These are phyloP conservation scores for Hyaena hyaena DNA, from an alignment of 2,113 vertebrate genomes.

Conservation along the genomic window DNA sequence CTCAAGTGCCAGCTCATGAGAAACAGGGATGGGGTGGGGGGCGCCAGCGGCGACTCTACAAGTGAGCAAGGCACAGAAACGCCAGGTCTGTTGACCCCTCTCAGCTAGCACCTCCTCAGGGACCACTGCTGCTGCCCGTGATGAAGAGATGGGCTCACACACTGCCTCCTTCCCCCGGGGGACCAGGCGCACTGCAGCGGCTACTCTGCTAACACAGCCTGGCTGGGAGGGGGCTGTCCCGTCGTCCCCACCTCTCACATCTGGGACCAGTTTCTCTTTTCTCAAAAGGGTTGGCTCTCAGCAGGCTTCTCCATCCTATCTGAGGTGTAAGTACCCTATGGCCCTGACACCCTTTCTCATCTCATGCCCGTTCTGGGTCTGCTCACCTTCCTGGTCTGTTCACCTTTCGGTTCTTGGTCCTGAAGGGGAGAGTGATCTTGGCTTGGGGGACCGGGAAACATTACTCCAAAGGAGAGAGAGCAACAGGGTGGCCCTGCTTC, in stretches of 20 bases:
- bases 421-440: neutral
- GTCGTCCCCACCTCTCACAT: neutral
- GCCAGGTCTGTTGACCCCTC: neutral
- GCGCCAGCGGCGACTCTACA: neutral
- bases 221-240: neutral
- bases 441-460: neutral
- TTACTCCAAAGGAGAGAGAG: neutral
- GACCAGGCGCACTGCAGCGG: neutral
- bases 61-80: neutral
- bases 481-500: neutral
- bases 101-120: neutral
- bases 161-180: neutral
- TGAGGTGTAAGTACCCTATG: neutral
- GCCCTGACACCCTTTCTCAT: neutral
- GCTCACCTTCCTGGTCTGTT: neutral
- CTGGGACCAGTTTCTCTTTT: neutral
- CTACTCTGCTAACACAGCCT: neutral
- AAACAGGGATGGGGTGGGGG: neutral
- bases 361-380: neutral
- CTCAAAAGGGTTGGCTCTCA: neutral
- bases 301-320: neutral
- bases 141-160: neutral
- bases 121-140: neutral
- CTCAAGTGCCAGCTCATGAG: conserved; percentile 12
- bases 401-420: neutral